phyloP scores from a whole-genome alignment of 2,797 vertebrate genomes.

The Cossypha heuglini region DNA sequence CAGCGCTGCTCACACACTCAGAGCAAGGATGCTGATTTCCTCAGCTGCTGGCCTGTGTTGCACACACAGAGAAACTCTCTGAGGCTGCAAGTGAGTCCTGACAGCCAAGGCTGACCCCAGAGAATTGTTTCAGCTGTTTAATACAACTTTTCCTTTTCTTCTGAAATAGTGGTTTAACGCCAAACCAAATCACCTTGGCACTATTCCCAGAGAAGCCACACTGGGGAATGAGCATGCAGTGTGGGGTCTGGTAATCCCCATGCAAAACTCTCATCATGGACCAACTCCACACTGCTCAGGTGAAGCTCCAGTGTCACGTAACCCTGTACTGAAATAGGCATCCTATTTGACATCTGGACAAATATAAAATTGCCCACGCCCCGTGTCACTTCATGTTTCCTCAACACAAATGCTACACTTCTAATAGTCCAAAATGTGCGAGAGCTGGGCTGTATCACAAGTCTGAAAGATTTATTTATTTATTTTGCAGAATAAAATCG shows the following conservation, averaged over 20 bases:
- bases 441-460: neutral
- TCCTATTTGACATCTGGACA: neutral
- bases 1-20: neutral
- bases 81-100: neutral
- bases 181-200: neutral
- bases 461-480: constrained; percentile 48
- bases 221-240: neutral
- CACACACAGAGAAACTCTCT: neutral
- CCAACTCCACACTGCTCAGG: neutral
- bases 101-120: neutral
- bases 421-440: neutral
- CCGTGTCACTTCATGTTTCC: neutral
- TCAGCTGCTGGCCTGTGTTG: accelerated
- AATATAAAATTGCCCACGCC: neutral
- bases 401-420: neutral
- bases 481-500: constrained; percentile 35
- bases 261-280: accelerated
- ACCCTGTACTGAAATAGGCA: neutral
- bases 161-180: neutral
- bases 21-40: neutral
- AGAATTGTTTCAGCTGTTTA: neutral
- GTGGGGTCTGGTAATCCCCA: neutral
- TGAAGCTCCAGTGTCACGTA: accelerated
- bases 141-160: neutral
- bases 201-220: neutral